These are phyloP conservation scores for Tortrix viridana DNA, from an alignment of 2,888 invertebrate genomes.

Conservation along the genomic window DNA sequence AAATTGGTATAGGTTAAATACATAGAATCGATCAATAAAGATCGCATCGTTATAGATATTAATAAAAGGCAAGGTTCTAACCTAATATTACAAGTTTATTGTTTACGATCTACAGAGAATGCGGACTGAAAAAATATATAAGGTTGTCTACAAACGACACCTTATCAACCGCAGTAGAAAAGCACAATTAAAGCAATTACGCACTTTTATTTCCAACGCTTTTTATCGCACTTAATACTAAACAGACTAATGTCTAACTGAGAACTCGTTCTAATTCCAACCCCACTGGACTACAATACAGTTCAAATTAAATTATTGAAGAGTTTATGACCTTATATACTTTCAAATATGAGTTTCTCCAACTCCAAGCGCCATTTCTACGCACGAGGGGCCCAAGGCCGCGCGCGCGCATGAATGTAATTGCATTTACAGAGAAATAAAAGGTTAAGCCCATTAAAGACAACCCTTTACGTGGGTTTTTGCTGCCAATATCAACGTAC, in stretches of 20 bases:
- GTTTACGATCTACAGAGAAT: no score
- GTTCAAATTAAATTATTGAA: background rate
- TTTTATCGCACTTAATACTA: background rate
- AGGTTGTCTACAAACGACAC: conserved; percentile 1
- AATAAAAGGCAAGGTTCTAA: no score
- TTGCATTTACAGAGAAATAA: conserved; percentile 68
- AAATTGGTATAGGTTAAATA: no score
- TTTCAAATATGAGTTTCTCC: conserved; percentile 12
- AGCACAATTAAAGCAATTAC: conserved; percentile 27
- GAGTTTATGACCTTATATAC: background rate
- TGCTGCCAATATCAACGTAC: conserved; percentile 48
- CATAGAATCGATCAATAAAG: no score
- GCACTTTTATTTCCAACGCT: conserved; percentile 28
- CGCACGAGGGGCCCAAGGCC: conserved; percentile 49
- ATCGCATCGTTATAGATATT: no score
- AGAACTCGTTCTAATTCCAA: background rate
- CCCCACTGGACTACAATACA: background rate
- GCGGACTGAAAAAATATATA: background rate
- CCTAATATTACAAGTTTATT: no score
- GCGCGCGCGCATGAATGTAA: conserved; percentile 59
- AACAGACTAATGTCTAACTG: background rate
- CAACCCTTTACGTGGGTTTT: conserved; percentile 46
- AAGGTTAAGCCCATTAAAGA: conserved; percentile 73
- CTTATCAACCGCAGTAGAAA: conserved; percentile 3
- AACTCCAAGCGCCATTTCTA: conserved; percentile 44